Evolutionary conservation across 1,140 invertebrate genomes (phyloP), one percentile per base, ranked within the genome.

Genomic region (Helicoverpa armigera): DNA sequence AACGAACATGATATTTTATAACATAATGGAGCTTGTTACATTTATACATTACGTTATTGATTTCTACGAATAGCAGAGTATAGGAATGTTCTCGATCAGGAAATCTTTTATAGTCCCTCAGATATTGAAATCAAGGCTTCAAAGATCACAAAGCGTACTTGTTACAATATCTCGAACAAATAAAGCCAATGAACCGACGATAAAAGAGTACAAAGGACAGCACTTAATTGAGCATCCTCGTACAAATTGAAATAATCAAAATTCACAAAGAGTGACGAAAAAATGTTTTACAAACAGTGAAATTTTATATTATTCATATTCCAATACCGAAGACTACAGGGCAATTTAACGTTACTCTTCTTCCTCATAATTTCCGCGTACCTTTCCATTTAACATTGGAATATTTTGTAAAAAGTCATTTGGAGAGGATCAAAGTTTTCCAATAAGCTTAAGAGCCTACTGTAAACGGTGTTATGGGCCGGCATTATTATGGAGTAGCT

Each of bases 371-470:
- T 56, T 73, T 73, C 51, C 53, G 53, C 11, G 12, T 16, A 56
- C 51, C 51, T 73, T 18, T 29, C 18, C 53, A 14, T 5, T 53
- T 72, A 35, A 54, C 29, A 16, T 73, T 73, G 14, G n/a, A 73
- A 73, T 73, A 58, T 43, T 73, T 73, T 58, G 29, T 58, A 58
- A 73, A 73, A 58, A 58, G 53, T 43, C 53, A 58, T 73, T 73
- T 73, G 3, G 14, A 72, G 53, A 73, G 50, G 53, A 73, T 73
- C 70, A 73, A 73, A 73, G 70, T 73, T 73, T 73, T 73, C 70
- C 70, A 73, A 73, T 73, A 73, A 73, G 53, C 70, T 58, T 43
- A 58, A 73, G 53, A 56, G 70, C 51, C 51, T 58, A 16, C 70
- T 13, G 31, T 73, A 73, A 73, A 58, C 70, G 70, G 29, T 43